Conservation (phyloP, 2,113 vertebrate species). For the Todiramphus saurophagus region DNA sequence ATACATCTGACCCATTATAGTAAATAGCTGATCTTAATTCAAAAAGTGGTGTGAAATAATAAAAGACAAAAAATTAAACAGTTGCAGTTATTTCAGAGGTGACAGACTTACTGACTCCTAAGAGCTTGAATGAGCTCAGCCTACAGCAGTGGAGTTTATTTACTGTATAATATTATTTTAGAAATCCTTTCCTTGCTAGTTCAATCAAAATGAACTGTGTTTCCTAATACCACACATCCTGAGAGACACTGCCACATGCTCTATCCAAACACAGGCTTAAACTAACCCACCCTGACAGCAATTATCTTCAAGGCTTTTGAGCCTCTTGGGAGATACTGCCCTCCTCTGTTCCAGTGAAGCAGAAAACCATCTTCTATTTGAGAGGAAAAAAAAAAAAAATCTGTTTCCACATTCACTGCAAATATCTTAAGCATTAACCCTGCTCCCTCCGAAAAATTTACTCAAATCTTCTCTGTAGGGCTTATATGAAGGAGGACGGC, state of each 20-base stretch:
- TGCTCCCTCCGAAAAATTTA: neutral
- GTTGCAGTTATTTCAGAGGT: neutral
- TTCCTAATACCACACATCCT: slow-evolving; percentile 32
- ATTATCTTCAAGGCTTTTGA: slow-evolving; percentile 20
- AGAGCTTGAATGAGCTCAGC: neutral
- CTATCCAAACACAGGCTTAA: slow-evolving; percentile 4
- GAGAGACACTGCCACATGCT: slow-evolving; percentile 24
- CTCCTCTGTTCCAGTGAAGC: neutral
- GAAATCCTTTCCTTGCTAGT: slow-evolving; percentile 38
- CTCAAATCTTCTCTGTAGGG: neutral
- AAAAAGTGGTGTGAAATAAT: neutral
- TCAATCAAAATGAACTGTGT: slow-evolving; percentile 39
- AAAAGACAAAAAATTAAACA: slow-evolving; percentile 21
- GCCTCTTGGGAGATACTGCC: neutral
- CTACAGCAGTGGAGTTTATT: neutral
- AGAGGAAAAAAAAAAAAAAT: neutral
- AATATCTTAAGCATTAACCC: neutral
- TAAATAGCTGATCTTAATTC: neutral
- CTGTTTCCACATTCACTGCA: neutral
- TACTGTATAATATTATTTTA: slow-evolving; percentile 16
- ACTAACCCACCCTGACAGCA: neutral
- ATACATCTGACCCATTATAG: neutral
- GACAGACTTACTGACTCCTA: neutral
- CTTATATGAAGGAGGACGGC: neutral
- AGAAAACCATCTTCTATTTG: neutral